phyloP scores from a whole-genome alignment of 2,888 invertebrate species.

The Cacoxenus indagator region DNA sequence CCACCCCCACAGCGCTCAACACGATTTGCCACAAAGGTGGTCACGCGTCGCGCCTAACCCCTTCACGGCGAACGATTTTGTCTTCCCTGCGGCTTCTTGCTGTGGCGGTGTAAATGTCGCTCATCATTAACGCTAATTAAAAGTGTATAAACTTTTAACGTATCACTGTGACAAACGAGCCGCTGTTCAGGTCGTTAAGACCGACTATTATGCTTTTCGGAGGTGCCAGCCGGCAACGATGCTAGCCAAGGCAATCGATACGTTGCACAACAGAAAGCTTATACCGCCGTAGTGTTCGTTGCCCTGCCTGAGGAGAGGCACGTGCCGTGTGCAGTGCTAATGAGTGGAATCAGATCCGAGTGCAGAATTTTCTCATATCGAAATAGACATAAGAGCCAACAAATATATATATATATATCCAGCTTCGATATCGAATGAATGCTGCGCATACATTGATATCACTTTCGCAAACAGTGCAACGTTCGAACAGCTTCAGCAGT shows the following conservation, averaged over 20 bases:
- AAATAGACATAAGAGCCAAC: not conserved
- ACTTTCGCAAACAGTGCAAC: not conserved
- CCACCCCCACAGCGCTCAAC: not conserved
- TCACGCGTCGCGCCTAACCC: not conserved
- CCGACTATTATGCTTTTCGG: slow-evolving; percentile 10
- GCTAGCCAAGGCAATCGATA: slow-evolving; percentile 35
- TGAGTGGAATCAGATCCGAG: not conserved
- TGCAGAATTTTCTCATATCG: not conserved
- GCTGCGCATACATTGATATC: not conserved
- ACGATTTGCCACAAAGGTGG: not conserved
- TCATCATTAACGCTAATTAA: slow-evolving; percentile 62
- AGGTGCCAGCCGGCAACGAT: slow-evolving; percentile 13
- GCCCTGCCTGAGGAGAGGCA: too few species aligned
- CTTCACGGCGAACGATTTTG: not conserved
- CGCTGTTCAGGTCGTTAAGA: not conserved
- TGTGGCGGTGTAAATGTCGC: slow-evolving; percentile 34
- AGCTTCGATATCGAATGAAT: not conserved
- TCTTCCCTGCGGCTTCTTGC: not conserved
- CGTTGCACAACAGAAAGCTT: too few species aligned
- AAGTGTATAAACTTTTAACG: slow-evolving; percentile 58
- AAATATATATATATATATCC: not conserved
- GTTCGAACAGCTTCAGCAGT: not conserved
- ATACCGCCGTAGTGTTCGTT: too few species aligned
- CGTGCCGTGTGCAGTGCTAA: slow-evolving; percentile 17
- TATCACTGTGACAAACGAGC: slow-evolving; percentile 1